Percentiles rank a stretch among this genome's conserved stretches.
Evolutionary conservation across 2,888 invertebrate genomes (phyloP).

Genomic region (Calliphora vomitoria): DNA sequence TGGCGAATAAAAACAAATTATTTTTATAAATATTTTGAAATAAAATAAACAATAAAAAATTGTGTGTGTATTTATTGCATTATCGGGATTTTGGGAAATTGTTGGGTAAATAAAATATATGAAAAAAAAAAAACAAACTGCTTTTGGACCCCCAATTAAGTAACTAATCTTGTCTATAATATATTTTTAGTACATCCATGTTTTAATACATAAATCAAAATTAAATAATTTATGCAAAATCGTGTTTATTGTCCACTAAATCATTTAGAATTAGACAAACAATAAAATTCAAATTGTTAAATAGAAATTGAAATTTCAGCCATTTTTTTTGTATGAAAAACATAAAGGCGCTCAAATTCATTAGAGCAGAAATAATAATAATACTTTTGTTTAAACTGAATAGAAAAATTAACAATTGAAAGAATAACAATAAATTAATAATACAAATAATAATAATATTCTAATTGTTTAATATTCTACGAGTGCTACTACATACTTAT

Average conservation of each 20-base stretch:
- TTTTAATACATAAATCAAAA: neutral
- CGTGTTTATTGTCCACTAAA: conserved; percentile 2
- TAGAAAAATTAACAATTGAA: conserved; percentile 12
- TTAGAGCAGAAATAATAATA: conserved; percentile 47
- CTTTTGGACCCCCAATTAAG: neutral
- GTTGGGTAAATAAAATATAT: too few relatives aligned
- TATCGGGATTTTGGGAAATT: neutral
- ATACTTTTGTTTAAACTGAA: conserved; percentile 15
- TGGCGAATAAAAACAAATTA: neutral
- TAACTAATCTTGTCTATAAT: neutral
- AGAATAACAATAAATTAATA: neutral
- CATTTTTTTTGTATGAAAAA: neutral
- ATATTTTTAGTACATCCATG: too few relatives aligned
- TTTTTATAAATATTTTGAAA: conserved; percentile 30
- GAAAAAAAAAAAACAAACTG: neutral
- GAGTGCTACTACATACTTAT: neutral
- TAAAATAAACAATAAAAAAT: conserved; percentile 10
- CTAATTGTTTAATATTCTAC: conserved; percentile 24
- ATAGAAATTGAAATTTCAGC: conserved; percentile 14
- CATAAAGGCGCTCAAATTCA: conserved; percentile 16
- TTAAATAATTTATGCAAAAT: conserved; percentile 14
- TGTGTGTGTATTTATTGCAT: neutral
- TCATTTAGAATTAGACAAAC: neutral
- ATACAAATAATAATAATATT: conserved; percentile 4
- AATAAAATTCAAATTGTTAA: conserved; percentile 10